A percentile compares a stretch with the other conserved stretches of the same genome.
Evolutionary conservation across 1,140 invertebrate genomes (phyloP).

Genomic region (Augochlora pura): DNA sequence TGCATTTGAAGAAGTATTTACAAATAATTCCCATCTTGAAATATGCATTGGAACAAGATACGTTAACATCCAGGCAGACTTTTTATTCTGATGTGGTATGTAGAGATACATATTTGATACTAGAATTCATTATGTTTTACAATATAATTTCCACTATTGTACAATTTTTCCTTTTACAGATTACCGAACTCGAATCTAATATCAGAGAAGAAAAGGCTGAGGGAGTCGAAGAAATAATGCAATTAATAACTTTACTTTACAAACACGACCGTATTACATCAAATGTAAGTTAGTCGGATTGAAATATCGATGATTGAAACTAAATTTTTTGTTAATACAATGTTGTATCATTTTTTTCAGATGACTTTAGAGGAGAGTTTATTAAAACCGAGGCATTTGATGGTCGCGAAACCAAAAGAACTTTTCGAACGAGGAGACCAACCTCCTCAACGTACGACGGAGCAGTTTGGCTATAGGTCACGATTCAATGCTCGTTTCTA

Average conservation of each 20-base stretch:
- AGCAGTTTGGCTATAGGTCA: too few relatives aligned
- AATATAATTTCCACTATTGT: background rate
- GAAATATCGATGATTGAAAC: background rate
- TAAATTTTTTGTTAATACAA: background rate
- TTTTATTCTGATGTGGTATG: constrained; percentile 80
- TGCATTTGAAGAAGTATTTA: constrained; percentile 83
- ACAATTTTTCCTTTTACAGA: constrained; percentile 67
- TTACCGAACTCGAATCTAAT: constrained; percentile 74
- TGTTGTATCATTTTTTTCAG: background rate
- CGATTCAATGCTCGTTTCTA: background rate
- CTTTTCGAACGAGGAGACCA: too few relatives aligned
- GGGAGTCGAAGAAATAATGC: constrained; percentile 75
- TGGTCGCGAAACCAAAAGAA: too few relatives aligned
- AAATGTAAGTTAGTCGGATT: constrained; percentile 7
- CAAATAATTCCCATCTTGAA: constrained; percentile 84
- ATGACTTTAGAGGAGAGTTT: background rate
- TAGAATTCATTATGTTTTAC: background rate
- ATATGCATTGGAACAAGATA: constrained; percentile 81
- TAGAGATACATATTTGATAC: background rate
- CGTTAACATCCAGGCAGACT: constrained; percentile 78
- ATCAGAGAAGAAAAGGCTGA: constrained; percentile 69
- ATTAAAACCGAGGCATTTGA: background rate
- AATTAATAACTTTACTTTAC: constrained; percentile 56
- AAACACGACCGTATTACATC: background rate
- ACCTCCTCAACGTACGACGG: too few relatives aligned